Percentiles rank a stretch among this genome's conserved stretches.
phyloP scores from a whole-genome alignment of 2,797 vertebrate species.

The Taeniopygia guttata region DNA sequence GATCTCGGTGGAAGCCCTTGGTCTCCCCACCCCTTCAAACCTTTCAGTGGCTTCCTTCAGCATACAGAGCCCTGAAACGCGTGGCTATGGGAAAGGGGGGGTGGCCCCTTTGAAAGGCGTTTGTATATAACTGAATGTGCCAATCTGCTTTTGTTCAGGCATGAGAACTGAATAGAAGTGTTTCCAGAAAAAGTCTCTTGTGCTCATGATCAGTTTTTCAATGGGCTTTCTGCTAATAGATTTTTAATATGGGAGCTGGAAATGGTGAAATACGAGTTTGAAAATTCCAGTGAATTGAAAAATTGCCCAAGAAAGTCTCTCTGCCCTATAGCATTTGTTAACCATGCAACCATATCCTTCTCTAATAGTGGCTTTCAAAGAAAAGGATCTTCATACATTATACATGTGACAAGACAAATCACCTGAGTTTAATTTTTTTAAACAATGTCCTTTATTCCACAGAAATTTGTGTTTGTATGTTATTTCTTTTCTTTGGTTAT shows the following conservation, averaged over 20 bases:
- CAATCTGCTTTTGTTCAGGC: slow-evolving; percentile 70
- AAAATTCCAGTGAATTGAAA: slow-evolving; percentile 47
- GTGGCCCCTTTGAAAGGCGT: slow-evolving; percentile 22
- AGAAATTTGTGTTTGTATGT: background rate
- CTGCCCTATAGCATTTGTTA: slow-evolving; percentile 1
- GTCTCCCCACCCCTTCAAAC: slow-evolving; percentile 42
- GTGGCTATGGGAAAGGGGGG: slow-evolving; percentile 66
- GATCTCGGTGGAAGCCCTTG: slow-evolving; percentile 53
- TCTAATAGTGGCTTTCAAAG: background rate
- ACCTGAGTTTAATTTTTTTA: slow-evolving; percentile 16
- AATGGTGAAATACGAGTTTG: background rate
- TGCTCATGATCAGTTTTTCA: slow-evolving; percentile 49
- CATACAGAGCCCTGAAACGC: slow-evolving; percentile 60
- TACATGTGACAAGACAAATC: slow-evolving; percentile 18
- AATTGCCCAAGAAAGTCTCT: background rate
- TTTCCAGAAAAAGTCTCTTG: slow-evolving; percentile 65
- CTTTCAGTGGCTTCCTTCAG: slow-evolving; percentile 58
- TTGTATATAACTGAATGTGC: slow-evolving; percentile 65
- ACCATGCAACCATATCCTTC: background rate
- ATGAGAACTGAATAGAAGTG: slow-evolving; percentile 68
- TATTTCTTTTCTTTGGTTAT: background rate
- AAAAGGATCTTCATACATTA: background rate
- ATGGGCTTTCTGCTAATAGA: slow-evolving; percentile 61
- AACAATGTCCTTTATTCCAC: background rate
- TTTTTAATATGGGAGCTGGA: slow-evolving; percentile 63